Evolutionary conservation across 1,140 invertebrate genomes (phyloP), one percentile per base, ranked within the genome.

Genomic region (Drosophila pseudoananassae): DNA sequence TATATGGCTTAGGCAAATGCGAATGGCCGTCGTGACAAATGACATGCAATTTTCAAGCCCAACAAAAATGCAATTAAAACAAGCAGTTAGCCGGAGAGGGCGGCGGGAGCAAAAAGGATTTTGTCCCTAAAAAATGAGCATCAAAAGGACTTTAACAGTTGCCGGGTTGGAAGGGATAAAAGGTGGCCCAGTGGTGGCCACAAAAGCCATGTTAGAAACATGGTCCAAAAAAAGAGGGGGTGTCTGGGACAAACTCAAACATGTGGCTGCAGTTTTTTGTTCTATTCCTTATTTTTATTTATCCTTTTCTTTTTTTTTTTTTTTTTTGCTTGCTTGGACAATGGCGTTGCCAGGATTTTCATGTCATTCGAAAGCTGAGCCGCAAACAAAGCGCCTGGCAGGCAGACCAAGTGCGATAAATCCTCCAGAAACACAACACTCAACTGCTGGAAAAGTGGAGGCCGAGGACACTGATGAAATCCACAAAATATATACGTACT

Each of bases 341-440:
- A 63, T 69, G 74, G 70, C 83, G 50, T 60, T 76, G 82, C 77
- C 71, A 63, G 82, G 82, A 85, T 85, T 85, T 85, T 87, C 64
- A 73, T 82, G 82, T 85, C 82, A 85, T 74, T 74, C 59, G 47
- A 76, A 71, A 73, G 76, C 65, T 66, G 69, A 60, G 68, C 74
- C 78, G 69, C 82, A 85, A 85, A 87, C 82, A 87, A 85, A 85
- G 82, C 78, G 78, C 56, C 64, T 59, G 66, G 27, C 64, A 31
- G 50, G 73, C 73, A 80, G 74, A 64, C 66, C 82, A 87, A 85
- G 82, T 87, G 82, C 82, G 82, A 85, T 87, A 85, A 85, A 85
- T 85, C 78, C 82, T 78, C 49, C 60, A 63, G 70, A 78, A 85
- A 81, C 55, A 85, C 77, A 80, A 77, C 76, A 79, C 64, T 56